Evolutionary conservation across 2,113 vertebrate genomes (phyloP), one percentile per base, ranked within the genome.

Genomic region (Mirounga angustirostris): DNA sequence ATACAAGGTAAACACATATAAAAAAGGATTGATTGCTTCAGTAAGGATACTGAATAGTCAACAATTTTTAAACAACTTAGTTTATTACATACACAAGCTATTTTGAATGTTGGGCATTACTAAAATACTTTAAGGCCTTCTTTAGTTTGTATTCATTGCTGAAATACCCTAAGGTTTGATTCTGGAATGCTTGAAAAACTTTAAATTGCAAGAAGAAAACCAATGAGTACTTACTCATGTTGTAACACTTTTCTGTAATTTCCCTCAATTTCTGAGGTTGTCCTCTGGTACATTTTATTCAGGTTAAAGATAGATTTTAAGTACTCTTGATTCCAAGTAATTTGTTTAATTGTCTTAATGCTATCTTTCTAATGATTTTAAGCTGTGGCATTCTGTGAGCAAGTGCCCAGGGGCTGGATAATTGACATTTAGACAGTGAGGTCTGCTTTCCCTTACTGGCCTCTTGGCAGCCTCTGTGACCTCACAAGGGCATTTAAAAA

Each of bases 311-410:
- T 93, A 81, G 96, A 93, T 98, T 98, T 98, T 98, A 98, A 99
- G 97, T 97, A 86, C 95, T 97, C 18, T 81, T 97, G 95, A 98
- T 98, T 97, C 91, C 92, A 97, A 97, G 95, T 98, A 98, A 99
- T 99, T 99, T 98, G 95, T 98, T 98, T 98, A 99, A 99, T 99
- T 99, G 98, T 97, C 95, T 79, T 91, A 89, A 96, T 98, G 98
- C 95, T 97, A 79, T 98, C 97, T 98, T 26, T 94, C 71, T 99
- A 99, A 99, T 99, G 91, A 98, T 97, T 99, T 98, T 99, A 99
- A 97, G 98, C 98, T 99, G 99, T 98, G 98, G 76, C 83, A 40
- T 96, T 98, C 88, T 87, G 83, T 94, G 96, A 97, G 98, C 46
- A 46, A 96, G 98, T 98, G 98, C 97, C 95, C 98, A 93, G 95